Evolutionary conservation across 2,113 vertebrate genomes (phyloP).

Genomic region (Neodontobutis hainanensis): DNA sequence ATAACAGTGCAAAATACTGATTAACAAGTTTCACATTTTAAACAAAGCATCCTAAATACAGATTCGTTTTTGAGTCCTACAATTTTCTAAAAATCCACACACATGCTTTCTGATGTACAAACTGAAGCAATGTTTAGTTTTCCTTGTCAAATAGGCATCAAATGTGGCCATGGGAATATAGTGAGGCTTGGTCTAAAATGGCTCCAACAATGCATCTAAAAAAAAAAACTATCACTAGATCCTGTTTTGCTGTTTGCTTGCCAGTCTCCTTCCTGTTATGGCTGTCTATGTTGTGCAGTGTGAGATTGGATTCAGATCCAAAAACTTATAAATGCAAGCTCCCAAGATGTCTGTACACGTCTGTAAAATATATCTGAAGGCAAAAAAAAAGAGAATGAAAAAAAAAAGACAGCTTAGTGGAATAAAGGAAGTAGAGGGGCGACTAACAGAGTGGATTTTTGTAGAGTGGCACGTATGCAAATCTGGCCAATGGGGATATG

Average conservation of each 20-base stretch:
- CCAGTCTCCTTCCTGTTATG: slow-evolving; percentile 70
- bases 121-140: slow-evolving; percentile 61
- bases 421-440: slow-evolving; percentile 50
- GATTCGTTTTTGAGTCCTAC: background rate
- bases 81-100: no score
- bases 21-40: background rate
- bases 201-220: slow-evolving; percentile 67
- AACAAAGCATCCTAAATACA: background rate
- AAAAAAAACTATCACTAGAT: slow-evolving; percentile 68
- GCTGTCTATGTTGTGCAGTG: slow-evolving; percentile 22
- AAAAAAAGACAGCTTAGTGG: slow-evolving; percentile 21
- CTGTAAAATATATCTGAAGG: slow-evolving; percentile 39
- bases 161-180: slow-evolving; percentile 21
- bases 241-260: slow-evolving; percentile 73
- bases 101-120: no score
- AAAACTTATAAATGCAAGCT: slow-evolving; percentile 21
- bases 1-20: background rate
- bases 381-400: slow-evolving; percentile 9
- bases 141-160: slow-evolving; percentile 53
- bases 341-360: slow-evolving; percentile 6
- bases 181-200: slow-evolving; percentile 43
- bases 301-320: slow-evolving; percentile 34
- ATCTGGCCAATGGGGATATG: slow-evolving; percentile 71
- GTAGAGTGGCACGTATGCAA: slow-evolving; percentile 74
- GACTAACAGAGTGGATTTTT: slow-evolving; percentile 64